Base-by-base conservation (phyloP, 2,888 invertebrate species). In the Tetragonula carbonaria region DNA sequence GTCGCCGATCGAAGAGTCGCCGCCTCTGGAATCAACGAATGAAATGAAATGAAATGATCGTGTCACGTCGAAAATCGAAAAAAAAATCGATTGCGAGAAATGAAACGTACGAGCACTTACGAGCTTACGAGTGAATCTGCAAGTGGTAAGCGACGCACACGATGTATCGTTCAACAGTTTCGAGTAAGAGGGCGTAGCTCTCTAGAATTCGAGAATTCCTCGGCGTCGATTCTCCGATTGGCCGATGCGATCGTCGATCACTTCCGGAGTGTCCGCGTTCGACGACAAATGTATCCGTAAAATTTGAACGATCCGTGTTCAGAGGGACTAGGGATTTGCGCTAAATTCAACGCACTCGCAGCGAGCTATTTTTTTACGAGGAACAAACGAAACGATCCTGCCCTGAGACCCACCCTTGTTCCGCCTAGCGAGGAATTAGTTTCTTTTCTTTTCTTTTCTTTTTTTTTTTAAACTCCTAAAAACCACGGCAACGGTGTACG, bases 361-460 rank as follows among this genome's bases (percentile, higher is more conserved):
- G 76, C 84, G 68, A 89, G 85, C 85, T 89, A 89, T 89, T 89
- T 89, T 89, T 89, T 89, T 89, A 89, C 89, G 71, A 80, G 59
- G 45, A 73, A 21, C 55, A 75, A 74, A 83, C 38, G 66, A 71
- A 85, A 79, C 55, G 65, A 87, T 72, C 87, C 38, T 86, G 83
- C 72, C 86, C 88, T 78, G 38, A 75, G 33, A 79, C 51, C 80
- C 70, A 79, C 51, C 80, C 70, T 59, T 55, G 78, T 73, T 71
- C 83, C 75, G 77, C 77, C 53, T 83, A 76, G 77, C 70, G 45
- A 73, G 55, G 16, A 57, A 50, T 21, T 75, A 74, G 51, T 66
- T 57, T 66, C 53, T 63, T 74, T 83, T 28, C 67, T 74, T n/a
- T 57, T 66, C 33, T 63, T 74, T 80, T 53, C 63, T 45, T 62